Evolutionary conservation across 2,888 invertebrate species (phyloP).

Genomic region (Dolichomitus sp.): DNA sequence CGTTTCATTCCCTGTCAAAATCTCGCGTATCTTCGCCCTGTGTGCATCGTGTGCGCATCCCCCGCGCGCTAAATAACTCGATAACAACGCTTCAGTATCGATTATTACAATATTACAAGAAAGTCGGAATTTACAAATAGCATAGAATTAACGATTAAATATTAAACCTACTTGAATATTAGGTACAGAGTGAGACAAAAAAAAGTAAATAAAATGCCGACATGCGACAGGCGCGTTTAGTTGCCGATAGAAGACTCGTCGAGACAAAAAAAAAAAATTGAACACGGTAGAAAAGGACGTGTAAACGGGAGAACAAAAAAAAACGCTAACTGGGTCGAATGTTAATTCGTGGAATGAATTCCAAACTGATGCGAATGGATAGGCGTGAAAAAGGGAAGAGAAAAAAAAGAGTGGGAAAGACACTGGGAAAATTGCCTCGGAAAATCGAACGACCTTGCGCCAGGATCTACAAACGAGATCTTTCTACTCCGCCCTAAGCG

Average conservation of each 20-base stretch:
- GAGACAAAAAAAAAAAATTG: constrained; percentile 16
- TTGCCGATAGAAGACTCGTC: constrained; percentile 60
- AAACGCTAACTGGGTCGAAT: constrained; percentile 26
- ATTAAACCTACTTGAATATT: constrained; percentile 70
- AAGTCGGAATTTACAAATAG: constrained; percentile 71
- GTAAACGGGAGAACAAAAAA: constrained; percentile 38
- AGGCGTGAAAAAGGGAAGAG: constrained; percentile 26
- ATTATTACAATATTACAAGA: constrained; percentile 66
- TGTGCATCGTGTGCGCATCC: constrained; percentile 58
- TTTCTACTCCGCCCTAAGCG: constrained; percentile 9
- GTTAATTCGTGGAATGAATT: constrained; percentile 28
- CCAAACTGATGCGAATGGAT: constrained; percentile 1
- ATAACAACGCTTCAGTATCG: constrained; percentile 62
- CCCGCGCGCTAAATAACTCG: constrained; percentile 57
- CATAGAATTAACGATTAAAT: constrained; percentile 70
- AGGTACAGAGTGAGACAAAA: constrained; percentile 68
- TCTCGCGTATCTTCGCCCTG: constrained; percentile 16
- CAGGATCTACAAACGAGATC: constrained; percentile 33
- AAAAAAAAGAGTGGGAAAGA: constrained; percentile 32
- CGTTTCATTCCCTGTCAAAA: constrained; percentile 28
- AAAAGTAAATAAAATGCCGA: constrained; percentile 63
- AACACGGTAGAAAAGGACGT: constrained; percentile 11
- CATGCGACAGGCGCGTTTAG: constrained; percentile 43
- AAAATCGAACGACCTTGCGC: constrained; percentile 26
- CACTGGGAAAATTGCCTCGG: constrained; percentile 15